A percentile compares a stretch with the other conserved stretches of the same genome.
phyloP scores from a whole-genome alignment of 2,113 vertebrate genomes.

The Odontophorus gujanensis region DNA sequence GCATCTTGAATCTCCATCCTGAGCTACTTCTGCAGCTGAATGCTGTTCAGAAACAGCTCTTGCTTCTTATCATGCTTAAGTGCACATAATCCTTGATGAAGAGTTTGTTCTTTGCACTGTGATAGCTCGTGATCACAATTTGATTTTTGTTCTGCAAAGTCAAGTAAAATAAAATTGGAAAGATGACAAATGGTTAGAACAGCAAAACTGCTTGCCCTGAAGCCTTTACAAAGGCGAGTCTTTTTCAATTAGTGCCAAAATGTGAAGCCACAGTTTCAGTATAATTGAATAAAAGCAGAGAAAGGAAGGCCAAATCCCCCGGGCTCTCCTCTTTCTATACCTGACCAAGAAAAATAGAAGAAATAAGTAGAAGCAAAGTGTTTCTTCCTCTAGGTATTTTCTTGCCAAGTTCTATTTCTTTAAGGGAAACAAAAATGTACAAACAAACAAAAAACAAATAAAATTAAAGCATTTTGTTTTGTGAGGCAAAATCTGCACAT shows the following conservation, averaged over 20 bases:
- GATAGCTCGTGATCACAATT: constrained; percentile 49
- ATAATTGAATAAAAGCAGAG: constrained; percentile 40
- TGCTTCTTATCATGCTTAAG: constrained; percentile 11
- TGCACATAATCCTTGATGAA: constrained; percentile 9
- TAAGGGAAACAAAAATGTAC: not conserved
- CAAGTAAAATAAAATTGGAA: constrained; percentile 40
- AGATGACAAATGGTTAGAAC: constrained; percentile 22
- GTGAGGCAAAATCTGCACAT: not conserved
- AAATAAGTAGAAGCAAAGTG: not conserved
- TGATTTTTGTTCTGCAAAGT: constrained; percentile 53
- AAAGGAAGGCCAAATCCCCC: not conserved
- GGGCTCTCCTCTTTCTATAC: not conserved
- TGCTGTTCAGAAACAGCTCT: not conserved
- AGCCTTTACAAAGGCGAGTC: constrained; percentile 27
- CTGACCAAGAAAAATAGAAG: constrained; percentile 11
- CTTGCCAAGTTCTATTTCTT: not conserved
- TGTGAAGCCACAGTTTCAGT: constrained; percentile 9
- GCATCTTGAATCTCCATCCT: not conserved
- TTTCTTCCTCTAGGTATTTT: not conserved
- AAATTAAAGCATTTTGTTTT: not conserved
- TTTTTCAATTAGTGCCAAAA: constrained; percentile 67
- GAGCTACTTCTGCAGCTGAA: not conserved
- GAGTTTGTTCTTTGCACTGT: constrained; percentile 26
- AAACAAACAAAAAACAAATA: not conserved
- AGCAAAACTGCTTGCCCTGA: constrained; percentile 23